phyloP scores from a whole-genome alignment of 2,113 vertebrate species.

The Burhinus bistriatus region DNA sequence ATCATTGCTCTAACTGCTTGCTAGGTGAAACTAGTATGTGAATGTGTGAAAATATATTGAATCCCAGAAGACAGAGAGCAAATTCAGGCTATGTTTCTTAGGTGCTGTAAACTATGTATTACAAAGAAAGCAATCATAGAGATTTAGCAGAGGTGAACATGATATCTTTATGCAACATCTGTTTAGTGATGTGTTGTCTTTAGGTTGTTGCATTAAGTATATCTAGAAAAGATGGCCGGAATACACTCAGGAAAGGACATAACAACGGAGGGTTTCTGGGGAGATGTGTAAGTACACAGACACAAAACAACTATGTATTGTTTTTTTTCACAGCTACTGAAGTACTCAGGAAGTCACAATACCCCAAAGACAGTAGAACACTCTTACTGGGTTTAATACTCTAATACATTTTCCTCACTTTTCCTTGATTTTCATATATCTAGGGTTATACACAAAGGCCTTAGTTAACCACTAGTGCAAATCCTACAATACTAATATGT shows the following conservation, averaged over 20 bases:
- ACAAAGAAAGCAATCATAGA: background rate
- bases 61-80: background rate
- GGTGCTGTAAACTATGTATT: background rate
- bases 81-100: background rate
- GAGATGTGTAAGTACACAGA: background rate
- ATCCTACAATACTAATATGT: background rate
- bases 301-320: background rate
- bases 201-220: background rate
- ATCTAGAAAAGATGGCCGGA: background rate
- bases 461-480: background rate
- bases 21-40: background rate
- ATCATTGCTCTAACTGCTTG: background rate
- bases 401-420: background rate
- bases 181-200: background rate
- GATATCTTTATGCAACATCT: background rate
- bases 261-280: background rate
- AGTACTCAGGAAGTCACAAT: background rate
- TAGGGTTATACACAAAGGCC: background rate
- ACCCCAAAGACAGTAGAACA: background rate
- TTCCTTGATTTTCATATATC: background rate
- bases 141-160: background rate
- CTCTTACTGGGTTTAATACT: background rate
- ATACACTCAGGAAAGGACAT: background rate
- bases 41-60: background rate
- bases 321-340: background rate